phyloP scores from a whole-genome alignment of 2,113 vertebrate species.

The Poecile atricapillus region DNA sequence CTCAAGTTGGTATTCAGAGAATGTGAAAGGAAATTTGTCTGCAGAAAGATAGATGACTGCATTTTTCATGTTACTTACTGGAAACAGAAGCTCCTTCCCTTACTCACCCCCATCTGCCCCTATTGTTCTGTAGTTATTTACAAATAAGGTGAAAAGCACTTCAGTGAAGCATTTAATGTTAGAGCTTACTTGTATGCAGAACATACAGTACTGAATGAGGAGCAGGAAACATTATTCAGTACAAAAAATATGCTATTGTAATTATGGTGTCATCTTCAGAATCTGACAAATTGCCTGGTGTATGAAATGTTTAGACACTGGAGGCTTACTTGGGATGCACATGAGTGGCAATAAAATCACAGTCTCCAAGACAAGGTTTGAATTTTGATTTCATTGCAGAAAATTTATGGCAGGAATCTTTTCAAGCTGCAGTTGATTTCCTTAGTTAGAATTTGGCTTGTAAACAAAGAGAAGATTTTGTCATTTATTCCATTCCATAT shows the following conservation, averaged over 20 bases:
- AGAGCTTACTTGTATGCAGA: neutral
- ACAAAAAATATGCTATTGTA: constrained; percentile 20
- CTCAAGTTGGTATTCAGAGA: neutral
- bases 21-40: neutral
- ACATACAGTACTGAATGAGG: neutral
- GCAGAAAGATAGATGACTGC: neutral
- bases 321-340: neutral
- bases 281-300: constrained; percentile 30
- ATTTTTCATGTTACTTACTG: neutral
- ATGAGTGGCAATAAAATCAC: constrained; percentile 40
- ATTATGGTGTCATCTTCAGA: constrained; percentile 27
- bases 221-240: neutral
- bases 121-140: neutral
- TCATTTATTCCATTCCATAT: neutral
- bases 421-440: neutral
- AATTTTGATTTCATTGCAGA: constrained; percentile 32
- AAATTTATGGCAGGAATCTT: constrained; percentile 8
- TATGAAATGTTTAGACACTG: constrained; percentile 26
- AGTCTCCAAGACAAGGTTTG: neutral
- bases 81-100: neutral
- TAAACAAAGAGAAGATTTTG: neutral
- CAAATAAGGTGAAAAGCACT: neutral
- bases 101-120: neutral
- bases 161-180: neutral
- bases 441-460: constrained; percentile 1